These are phyloP conservation scores for Chrosomus eos DNA, from an alignment of 2,797 vertebrate species.

Conservation along the genomic window DNA sequence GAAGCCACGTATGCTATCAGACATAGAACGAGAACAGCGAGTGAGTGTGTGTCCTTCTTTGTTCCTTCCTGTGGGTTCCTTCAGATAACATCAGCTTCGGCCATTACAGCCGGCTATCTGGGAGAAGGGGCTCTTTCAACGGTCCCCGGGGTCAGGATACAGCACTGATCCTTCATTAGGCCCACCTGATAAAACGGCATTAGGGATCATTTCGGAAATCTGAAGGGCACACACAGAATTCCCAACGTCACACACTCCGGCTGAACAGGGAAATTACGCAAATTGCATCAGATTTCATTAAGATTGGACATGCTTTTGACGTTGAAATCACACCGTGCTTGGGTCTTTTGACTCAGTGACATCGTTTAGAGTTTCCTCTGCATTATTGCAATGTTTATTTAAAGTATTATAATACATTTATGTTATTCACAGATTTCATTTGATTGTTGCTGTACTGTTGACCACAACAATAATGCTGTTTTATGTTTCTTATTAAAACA, in stretches of 20 bases:
- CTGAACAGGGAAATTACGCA: slow-evolving; percentile 24
- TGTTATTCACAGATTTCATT: background rate
- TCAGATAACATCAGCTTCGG: slow-evolving; percentile 66
- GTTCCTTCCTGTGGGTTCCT: slow-evolving; percentile 66
- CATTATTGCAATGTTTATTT: no score
- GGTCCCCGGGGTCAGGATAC: slow-evolving; percentile 60
- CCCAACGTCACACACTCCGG: slow-evolving; percentile 30
- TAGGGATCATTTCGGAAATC: slow-evolving; percentile 47
- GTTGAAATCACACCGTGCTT: background rate
- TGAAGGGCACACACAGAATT: slow-evolving; percentile 14
- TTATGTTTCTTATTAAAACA: no score
- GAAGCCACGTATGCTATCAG: slow-evolving; percentile 22
- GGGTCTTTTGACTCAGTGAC: background rate
- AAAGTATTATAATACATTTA: background rate
- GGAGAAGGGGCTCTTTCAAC: slow-evolving; percentile 48
- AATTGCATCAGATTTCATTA: slow-evolving; percentile 33
- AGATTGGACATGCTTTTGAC: background rate
- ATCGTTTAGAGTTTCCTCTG: background rate
- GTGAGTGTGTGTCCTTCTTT: slow-evolving; percentile 51
- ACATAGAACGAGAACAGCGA: slow-evolving; percentile 32
- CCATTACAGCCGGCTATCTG: slow-evolving; percentile 50
- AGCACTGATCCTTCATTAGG: slow-evolving; percentile 59
- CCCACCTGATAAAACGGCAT: slow-evolving; percentile 51
- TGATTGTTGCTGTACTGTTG: background rate
- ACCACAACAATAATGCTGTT: no score